These are phyloP conservation scores for Tapera naevia DNA, from an alignment of 2,797 vertebrate genomes.

Conservation along the genomic window DNA sequence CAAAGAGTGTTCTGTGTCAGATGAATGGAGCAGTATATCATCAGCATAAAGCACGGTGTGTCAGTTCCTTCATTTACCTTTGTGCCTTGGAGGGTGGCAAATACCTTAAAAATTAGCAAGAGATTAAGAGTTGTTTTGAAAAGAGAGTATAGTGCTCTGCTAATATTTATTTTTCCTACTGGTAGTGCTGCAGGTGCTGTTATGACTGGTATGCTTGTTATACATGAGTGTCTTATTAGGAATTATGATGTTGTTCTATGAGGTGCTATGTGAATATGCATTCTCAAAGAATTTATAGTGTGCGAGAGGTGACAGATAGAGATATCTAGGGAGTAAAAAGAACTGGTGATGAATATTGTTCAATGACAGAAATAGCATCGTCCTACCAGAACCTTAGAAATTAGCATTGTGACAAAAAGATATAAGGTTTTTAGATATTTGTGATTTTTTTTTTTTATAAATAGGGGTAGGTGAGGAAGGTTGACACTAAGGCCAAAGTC, in stretches of 20 bases:
- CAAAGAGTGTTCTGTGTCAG: constrained; percentile 29
- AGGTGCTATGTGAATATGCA: not conserved
- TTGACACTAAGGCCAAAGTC: not conserved
- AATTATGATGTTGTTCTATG: not conserved
- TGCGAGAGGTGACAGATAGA: not conserved
- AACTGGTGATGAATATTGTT: not conserved
- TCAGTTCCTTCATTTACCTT: not conserved
- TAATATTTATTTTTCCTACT: not conserved
- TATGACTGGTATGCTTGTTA: not conserved
- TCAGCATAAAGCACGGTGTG: not conserved
- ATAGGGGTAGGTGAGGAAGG: not conserved
- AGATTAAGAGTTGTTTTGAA: not conserved
- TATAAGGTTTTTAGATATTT: not conserved
- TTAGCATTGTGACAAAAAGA: not conserved
- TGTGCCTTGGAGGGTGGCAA: not conserved
- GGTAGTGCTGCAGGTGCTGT: not conserved
- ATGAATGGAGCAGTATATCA: not conserved
- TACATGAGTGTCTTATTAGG: not conserved
- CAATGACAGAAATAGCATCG: not conserved
- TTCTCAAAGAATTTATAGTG: not conserved
- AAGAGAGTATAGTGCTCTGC: not conserved
- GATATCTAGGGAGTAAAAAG: not conserved
- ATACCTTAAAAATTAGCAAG: not conserved
- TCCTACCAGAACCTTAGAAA: not conserved
- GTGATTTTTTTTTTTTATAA: not conserved